Evolutionary conservation across 2,888 invertebrate genomes (phyloP).

Genomic region (Neoaliturus tenellus): DNA sequence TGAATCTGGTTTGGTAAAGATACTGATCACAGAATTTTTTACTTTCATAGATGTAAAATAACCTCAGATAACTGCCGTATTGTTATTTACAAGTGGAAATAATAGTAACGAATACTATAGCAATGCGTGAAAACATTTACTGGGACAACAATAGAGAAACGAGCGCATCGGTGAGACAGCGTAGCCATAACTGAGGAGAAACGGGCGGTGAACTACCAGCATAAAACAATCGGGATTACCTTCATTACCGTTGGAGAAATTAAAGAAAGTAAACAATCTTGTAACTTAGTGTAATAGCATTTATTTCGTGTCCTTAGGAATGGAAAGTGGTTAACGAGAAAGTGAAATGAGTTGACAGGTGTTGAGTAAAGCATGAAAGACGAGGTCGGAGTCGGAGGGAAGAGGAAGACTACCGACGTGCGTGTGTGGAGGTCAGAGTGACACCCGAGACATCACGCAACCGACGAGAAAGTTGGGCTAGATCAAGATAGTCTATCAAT

Average conservation of each 20-base stretch:
- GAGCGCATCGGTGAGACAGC: background rate
- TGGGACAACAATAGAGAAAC: background rate
- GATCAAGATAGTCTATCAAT: constrained; percentile 31
- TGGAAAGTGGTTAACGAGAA: constrained; percentile 25
- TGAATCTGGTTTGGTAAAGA: no score
- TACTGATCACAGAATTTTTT: no score
- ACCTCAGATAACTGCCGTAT: no score
- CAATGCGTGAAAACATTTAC: no score
- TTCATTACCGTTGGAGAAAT: background rate
- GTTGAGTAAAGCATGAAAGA: constrained; percentile 3
- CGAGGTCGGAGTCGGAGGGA: background rate
- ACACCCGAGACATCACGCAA: background rate
- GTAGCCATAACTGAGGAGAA: background rate
- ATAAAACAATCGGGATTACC: background rate
- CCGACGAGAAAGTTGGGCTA: constrained; percentile 22
- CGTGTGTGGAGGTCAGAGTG: background rate
- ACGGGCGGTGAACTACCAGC: background rate
- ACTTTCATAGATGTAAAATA: no score
- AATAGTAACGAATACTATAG: no score
- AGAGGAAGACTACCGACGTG: constrained; percentile 1
- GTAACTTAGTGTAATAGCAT: constrained; percentile 26
- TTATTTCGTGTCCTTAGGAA: constrained; percentile 30
- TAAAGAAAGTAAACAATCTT: constrained; percentile 30
- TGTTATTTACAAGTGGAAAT: no score
- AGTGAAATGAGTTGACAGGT: constrained; percentile 26